Evolutionary conservation across 2,113 vertebrate genomes (phyloP).

Genomic region (Herpetotheres cachinnans): DNA sequence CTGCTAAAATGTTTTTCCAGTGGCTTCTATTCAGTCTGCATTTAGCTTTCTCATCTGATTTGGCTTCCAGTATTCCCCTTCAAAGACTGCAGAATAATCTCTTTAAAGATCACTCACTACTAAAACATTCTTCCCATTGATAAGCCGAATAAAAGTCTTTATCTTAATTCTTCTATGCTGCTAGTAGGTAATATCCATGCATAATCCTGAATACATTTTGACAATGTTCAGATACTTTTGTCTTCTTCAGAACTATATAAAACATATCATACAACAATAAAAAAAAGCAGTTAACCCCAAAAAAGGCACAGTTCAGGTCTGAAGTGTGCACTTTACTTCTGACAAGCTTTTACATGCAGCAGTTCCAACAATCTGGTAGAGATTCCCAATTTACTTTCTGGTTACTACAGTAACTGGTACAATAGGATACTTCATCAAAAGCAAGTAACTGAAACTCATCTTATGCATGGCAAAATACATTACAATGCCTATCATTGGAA

Average conservation of each 20-base stretch:
- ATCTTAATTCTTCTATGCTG: background rate
- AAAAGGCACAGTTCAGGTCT: background rate
- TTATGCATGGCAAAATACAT: background rate
- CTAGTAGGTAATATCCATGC: background rate
- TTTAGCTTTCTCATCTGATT: background rate
- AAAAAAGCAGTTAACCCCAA: background rate
- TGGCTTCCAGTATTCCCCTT: background rate
- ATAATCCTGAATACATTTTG: background rate
- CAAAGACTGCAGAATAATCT: background rate
- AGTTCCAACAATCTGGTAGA: background rate
- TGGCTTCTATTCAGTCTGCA: background rate
- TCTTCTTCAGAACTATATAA: background rate
- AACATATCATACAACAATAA: background rate
- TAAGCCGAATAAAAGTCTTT: background rate
- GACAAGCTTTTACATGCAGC: background rate
- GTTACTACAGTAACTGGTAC: background rate
- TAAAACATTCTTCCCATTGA: background rate
- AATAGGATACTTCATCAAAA: background rate
- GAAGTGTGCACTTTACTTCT: background rate
- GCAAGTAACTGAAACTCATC: background rate
- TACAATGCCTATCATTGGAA: background rate
- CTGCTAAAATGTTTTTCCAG: background rate
- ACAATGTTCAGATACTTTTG: background rate
- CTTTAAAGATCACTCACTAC: background rate
- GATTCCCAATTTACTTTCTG: background rate